Conservation (phyloP, 2,888 invertebrate species). For the Cephus spinipes region DNA sequence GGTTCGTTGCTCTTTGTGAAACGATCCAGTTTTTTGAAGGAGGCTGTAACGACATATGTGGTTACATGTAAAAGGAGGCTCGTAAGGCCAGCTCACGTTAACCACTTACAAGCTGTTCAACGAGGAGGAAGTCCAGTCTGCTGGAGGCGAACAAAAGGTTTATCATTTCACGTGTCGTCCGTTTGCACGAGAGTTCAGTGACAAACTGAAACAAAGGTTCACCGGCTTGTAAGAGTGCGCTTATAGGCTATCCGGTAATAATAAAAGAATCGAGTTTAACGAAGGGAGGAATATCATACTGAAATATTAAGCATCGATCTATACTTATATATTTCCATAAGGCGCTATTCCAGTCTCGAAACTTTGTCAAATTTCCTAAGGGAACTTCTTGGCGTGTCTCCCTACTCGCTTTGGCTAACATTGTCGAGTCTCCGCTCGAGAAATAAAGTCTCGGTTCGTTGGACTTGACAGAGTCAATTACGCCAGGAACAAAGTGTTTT, state of each 20-base stretch:
- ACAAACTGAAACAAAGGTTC: background rate
- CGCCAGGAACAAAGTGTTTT: background rate
- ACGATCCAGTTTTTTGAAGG: background rate
- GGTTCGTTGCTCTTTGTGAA: background rate
- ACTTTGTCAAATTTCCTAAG: background rate
- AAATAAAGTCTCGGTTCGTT: background rate
- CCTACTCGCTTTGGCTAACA: background rate
- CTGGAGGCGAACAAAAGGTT: constrained; percentile 45
- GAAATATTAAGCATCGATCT: background rate
- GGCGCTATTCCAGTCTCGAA: background rate
- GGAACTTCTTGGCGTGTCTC: background rate
- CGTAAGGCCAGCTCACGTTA: background rate
- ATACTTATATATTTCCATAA: background rate
- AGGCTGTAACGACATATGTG: constrained; percentile 2
- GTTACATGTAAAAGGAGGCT: constrained; percentile 3
- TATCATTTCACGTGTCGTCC: constrained; percentile 31
- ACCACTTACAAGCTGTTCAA: constrained; percentile 5
- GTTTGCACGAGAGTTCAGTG: constrained; percentile 17
- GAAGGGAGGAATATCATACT: background rate
- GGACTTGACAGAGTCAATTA: background rate
- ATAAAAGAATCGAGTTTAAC: background rate
- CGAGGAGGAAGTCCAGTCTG: constrained; percentile 44
- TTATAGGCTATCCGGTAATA: background rate
- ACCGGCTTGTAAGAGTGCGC: background rate
- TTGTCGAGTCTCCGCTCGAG: background rate